phyloP scores from a whole-genome alignment of 2,888 invertebrate genomes.

The Neuroscelio doddi region DNA sequence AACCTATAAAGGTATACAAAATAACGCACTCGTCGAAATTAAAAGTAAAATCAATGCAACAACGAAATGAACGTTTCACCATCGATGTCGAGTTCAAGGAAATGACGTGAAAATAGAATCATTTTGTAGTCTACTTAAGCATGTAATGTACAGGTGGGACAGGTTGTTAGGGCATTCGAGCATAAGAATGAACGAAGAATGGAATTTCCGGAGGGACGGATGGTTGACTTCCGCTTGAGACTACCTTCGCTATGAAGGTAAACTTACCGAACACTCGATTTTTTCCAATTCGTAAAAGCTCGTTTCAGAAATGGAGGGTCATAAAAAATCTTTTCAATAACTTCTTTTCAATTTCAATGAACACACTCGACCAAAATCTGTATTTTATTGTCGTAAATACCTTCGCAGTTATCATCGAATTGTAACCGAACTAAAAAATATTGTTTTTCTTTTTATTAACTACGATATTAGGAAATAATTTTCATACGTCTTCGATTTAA shows the following conservation, averaged over 20 bases:
- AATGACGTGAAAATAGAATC: slow-evolving; percentile 10
- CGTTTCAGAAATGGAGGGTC: slow-evolving; percentile 1
- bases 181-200: slow-evolving; percentile 33
- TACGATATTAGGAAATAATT: no score
- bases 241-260: slow-evolving; percentile 21
- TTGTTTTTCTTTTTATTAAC: no score
- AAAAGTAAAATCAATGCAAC: neutral
- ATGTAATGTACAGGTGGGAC: slow-evolving; percentile 32
- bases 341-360: no score
- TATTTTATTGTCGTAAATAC: no score
- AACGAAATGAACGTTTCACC: neutral
- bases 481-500: no score
- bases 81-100: neutral
- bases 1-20: neutral
- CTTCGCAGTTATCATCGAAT: no score
- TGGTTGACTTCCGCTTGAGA: slow-evolving; percentile 30
- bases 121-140: slow-evolving; percentile 34
- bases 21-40: neutral
- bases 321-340: no score
- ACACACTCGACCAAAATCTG: no score
- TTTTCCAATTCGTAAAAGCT: slow-evolving; percentile 23
- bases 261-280: slow-evolving; percentile 23
- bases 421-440: no score
- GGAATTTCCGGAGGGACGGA: slow-evolving; percentile 39
- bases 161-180: slow-evolving; percentile 33